phyloP scores from a whole-genome alignment of 2,113 vertebrate genomes.

The Grantiella picta region DNA sequence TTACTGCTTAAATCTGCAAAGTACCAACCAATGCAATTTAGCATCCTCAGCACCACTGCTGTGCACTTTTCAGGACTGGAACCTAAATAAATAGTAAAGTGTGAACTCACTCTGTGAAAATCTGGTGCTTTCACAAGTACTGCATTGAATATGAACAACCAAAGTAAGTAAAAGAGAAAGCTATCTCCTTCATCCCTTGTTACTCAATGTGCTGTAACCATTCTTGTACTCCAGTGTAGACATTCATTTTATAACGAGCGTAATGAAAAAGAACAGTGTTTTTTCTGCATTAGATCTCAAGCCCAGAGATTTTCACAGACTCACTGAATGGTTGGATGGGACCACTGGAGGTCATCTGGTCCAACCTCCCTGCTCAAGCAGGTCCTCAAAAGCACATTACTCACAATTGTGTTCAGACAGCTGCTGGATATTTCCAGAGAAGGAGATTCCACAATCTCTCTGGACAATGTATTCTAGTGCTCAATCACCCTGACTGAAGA shows the following conservation, averaged over 20 bases:
- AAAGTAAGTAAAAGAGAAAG: neutral
- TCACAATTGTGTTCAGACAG: fast-evolving
- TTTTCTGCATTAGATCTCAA: neutral
- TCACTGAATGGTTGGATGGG: neutral
- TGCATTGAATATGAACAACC: neutral
- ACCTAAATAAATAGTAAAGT: neutral
- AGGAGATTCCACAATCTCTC: neutral
- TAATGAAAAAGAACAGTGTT: neutral
- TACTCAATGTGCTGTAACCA: neutral
- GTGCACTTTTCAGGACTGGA: neutral
- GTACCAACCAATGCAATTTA: neutral
- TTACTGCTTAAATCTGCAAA: neutral
- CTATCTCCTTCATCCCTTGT: neutral
- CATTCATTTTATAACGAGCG: neutral
- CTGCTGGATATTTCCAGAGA: neutral
- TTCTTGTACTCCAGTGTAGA: neutral
- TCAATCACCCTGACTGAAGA: neutral
- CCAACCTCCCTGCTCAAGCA: neutral
- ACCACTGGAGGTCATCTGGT: neutral
- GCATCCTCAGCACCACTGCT: neutral
- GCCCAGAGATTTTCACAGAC: neutral
- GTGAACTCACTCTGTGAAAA: neutral
- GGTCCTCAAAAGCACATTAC: neutral
- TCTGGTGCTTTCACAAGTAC: neutral
- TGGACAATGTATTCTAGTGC: neutral